phyloP scores from a whole-genome alignment of 2,888 invertebrate species.

The Meiosimyza decipiens region DNA sequence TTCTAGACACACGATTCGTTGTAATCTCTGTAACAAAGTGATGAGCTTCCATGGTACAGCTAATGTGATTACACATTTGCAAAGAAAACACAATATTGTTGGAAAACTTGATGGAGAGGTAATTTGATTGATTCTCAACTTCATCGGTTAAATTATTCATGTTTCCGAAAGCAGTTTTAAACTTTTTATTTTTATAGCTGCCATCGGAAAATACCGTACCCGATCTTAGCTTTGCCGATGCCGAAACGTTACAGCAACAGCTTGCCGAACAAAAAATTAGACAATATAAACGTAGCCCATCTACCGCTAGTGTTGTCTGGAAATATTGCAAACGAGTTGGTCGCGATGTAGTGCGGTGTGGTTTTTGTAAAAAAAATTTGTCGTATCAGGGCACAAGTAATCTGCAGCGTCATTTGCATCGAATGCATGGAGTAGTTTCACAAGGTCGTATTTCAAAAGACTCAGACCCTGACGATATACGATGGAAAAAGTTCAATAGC shows the following conservation, averaged over 20 bases:
- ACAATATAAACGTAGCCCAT: slow-evolving; percentile 38
- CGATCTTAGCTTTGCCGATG: slow-evolving; percentile 6
- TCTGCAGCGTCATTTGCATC: slow-evolving; percentile 56
- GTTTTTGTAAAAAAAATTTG: slow-evolving; percentile 54
- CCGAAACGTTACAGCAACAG: neutral
- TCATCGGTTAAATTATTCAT: neutral
- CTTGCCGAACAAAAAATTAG: slow-evolving; percentile 31
- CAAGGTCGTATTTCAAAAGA: slow-evolving; percentile 42
- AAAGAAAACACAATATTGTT: slow-evolving; percentile 53
- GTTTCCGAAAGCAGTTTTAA: neutral
- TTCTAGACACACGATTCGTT: slow-evolving; percentile 52
- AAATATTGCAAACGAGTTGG: slow-evolving; percentile 52
- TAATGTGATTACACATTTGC: slow-evolving; percentile 57
- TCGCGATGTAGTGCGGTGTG: slow-evolving; percentile 53
- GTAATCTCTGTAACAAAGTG: slow-evolving; percentile 51
- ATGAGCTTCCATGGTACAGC: slow-evolving; percentile 60
- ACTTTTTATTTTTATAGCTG: slow-evolving; percentile 1
- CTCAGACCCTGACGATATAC: slow-evolving; percentile 35
- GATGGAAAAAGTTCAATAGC: slow-evolving; percentile 36
- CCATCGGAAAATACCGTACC: slow-evolving; percentile 11
- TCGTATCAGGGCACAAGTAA: slow-evolving; percentile 59
- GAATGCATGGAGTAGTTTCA: slow-evolving; percentile 56
- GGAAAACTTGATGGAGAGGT: slow-evolving; percentile 42
- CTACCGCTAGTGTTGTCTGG: slow-evolving; percentile 52
- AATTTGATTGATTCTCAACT: neutral